Conservation (phyloP, 2,797 vertebrate species). For the Tapirus indicus region DNA sequence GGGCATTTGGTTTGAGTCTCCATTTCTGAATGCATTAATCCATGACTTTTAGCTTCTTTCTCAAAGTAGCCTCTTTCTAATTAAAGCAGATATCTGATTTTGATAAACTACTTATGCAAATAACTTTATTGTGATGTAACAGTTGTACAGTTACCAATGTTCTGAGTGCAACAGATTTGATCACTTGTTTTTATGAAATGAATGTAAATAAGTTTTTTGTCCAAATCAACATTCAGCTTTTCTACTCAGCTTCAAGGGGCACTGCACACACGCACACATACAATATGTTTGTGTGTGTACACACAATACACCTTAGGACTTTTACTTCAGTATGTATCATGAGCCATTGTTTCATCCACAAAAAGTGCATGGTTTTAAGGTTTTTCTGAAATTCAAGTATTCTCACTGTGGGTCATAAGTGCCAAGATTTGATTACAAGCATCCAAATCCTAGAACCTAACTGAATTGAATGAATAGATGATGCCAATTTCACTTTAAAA, state of each 20-base stretch:
- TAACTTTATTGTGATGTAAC: not conserved
- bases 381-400: not conserved
- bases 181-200: not conserved
- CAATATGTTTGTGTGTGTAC: fast-evolving
- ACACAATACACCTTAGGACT: not conserved
- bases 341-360: not conserved
- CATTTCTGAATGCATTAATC: constrained; percentile 63
- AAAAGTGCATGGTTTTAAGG: not conserved
- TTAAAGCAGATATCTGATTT: constrained; percentile 61
- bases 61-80: constrained; percentile 33
- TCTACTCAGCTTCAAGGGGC: not conserved
- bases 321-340: not conserved
- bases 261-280: not conserved
- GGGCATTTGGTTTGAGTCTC: constrained; percentile 67
- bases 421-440: not conserved
- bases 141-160: not conserved
- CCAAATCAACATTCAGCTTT: not conserved
- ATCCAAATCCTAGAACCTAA: not conserved
- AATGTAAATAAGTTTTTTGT: not conserved
- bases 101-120: constrained; percentile 38
- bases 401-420: not conserved
- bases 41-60: constrained; percentile 50
- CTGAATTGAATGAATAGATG: not conserved
- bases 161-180: not conserved
- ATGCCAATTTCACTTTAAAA: not conserved